Conservation (phyloP, 2,113 vertebrate species). For the Ivindomyrus marchei region DNA sequence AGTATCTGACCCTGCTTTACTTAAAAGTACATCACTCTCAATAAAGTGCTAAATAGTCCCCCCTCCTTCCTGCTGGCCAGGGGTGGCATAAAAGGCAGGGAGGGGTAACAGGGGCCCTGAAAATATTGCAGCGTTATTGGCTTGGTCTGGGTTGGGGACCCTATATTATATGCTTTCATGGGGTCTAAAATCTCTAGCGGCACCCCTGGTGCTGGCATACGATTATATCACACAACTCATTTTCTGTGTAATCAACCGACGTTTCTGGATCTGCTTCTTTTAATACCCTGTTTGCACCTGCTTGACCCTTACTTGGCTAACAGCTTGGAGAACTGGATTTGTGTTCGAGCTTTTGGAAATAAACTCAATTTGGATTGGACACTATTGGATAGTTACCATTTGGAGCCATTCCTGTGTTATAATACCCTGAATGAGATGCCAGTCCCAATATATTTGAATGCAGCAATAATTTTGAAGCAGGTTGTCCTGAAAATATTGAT, state of each 20-base stretch:
- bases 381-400: neutral
- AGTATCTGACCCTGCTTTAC: too few relatives aligned
- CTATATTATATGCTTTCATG: neutral
- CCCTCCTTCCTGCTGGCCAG: neutral
- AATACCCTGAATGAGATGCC: neutral
- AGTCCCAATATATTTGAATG: neutral
- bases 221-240: neutral
- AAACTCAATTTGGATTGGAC: neutral
- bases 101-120: neutral
- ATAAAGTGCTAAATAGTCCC: neutral
- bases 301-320: neutral
- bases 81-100: neutral
- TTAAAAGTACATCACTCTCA: too few relatives aligned
- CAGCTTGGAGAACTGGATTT: neutral
- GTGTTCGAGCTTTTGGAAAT: neutral
- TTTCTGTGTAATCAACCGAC: neutral
- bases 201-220: neutral
- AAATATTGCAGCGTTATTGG: neutral
- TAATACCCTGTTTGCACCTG: neutral
- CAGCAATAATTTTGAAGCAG: neutral
- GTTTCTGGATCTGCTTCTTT: neutral
- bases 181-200: neutral
- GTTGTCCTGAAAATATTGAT: neutral
- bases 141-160: neutral
- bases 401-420: neutral